Base-by-base conservation (phyloP, 1,140 invertebrate species). In the Hyposmocoma kahamanoa region DNA sequence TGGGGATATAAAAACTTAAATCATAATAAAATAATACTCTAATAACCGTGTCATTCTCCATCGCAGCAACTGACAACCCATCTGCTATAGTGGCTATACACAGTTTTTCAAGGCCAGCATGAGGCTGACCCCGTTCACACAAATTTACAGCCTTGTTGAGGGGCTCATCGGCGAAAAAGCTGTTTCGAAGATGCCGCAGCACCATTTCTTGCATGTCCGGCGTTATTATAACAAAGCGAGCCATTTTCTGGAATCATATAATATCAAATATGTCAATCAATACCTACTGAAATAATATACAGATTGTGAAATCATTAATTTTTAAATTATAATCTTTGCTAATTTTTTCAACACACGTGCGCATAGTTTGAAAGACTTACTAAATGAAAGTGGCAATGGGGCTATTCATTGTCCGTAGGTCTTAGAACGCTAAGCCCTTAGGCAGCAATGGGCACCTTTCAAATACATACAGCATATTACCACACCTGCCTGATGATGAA, bases 121-220 rank as follows among this genome's bases (percentile, higher is more conserved):
- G 92, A 0, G 90, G 87, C 50, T 91, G 87, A 0, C 93, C 93
- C 0, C 88, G 84, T 47, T 88, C 75, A 56, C 92, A 94, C 0
- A 95, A 86, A 10, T 87, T 87, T n/a, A 94, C 91, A 0, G 92
- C 91, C 46, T 89, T 89, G 73, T 95, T 95, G 6, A 95, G 83
- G 0, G 94, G 94, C 70, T 95, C 94, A 61, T 95, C 94, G 2
- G 91, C 89, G 72, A 95, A 95, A 80, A 94, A 94, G 55, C 90
- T 91, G 49, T 88, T 80, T 22, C 91, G 87, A 43, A 95, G 82
- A 67, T 94, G 92, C 19, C 89, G 62, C 30, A 95, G 90, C 13
- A 93, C 91, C 24, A 62, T 62, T 5, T 69, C 77, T 20, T 48
- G 50, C 79, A 85, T 80, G 19, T 70, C 69, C 11, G 59, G 65